Evolutionary conservation across 2,888 invertebrate genomes (phyloP), one percentile per base, ranked within the genome.

Genomic region (Melanargia galathea): DNA sequence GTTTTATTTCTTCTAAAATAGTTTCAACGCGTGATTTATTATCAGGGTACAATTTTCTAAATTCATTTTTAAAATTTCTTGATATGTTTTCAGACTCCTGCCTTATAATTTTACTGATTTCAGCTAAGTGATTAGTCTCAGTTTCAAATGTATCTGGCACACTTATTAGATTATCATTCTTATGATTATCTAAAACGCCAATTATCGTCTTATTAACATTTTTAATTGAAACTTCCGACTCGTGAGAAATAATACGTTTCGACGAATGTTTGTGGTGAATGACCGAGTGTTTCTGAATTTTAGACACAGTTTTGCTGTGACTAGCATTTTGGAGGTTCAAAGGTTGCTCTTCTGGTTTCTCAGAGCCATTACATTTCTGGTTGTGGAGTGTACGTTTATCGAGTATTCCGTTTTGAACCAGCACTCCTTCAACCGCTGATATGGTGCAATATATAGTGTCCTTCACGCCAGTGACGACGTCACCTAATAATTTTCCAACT

Each of bases 401-500:
- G 18, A 72, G 71, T 38, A 75, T 49, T 1, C 77, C 74, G 52
- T 74, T 74, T 7, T 76, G 64, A 2, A 73, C 69, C 38, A 86
- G 65, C n/a, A 79, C 82, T 69, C 83, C 74, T 73, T 86, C 84
- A 33, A 89, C 80, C 0, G 87, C 84, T 40, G 83, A 73, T 65
- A 89, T 75, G 2, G 89, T 85, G 66, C 89, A 88, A 45, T 86
- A 84, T n/a, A n/a, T n/a, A 1, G 85, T 84, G 26, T 82, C 82
- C 66, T 77, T 80, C n/a, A 88, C 78, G 68, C 89, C 89, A 38
- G 75, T 73, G 10, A 82, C 81, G 33, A 87, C 86, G 62, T 86
- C 83, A 65, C 70, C 79, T n/a, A 89, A 57, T 62, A 89, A 71
- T 71, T 80, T 85, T 51, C 80, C 83, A 68, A 87, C 81, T 72